Evolutionary conservation across 2,113 vertebrate genomes (phyloP).

Genomic region (Hylia prasina): DNA sequence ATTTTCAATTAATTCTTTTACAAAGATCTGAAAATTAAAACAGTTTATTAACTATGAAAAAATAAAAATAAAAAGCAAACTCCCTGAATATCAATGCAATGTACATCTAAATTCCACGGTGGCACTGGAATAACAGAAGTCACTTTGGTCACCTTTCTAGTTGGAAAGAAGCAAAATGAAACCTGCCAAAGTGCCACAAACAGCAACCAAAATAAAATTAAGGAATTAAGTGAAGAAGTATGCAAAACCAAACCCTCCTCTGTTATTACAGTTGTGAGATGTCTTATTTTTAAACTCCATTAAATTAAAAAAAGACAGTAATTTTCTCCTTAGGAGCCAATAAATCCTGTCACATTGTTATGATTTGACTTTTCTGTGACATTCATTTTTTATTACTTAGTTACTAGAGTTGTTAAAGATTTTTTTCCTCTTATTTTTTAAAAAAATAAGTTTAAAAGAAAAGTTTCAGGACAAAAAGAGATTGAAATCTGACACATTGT

Average conservation of each 20-base stretch:
- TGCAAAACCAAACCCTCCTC: neutral
- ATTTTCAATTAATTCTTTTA: neutral
- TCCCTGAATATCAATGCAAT: neutral
- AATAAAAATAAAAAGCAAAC: neutral
- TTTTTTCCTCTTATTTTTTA: neutral
- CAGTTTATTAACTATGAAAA: neutral
- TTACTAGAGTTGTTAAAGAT: neutral
- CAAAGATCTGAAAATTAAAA: neutral
- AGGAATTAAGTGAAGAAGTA: neutral
- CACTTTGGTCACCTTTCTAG: neutral
- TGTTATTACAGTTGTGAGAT: neutral
- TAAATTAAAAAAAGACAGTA: neutral
- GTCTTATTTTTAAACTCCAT: neutral
- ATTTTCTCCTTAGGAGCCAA: slow-evolving; percentile 1
- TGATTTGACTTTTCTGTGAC: neutral
- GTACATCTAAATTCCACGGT: neutral
- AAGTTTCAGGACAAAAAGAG: neutral
- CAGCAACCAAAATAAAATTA: neutral
- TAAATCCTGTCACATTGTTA: neutral
- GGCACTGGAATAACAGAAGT: neutral
- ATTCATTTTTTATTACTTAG: neutral
- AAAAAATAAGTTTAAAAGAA: neutral
- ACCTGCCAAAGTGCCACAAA: neutral
- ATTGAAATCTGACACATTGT: neutral
- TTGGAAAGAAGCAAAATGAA: neutral